These are phyloP conservation scores for Orestias chungarensis DNA, from an alignment of 2,797 vertebrate species.

Conservation along the genomic window DNA sequence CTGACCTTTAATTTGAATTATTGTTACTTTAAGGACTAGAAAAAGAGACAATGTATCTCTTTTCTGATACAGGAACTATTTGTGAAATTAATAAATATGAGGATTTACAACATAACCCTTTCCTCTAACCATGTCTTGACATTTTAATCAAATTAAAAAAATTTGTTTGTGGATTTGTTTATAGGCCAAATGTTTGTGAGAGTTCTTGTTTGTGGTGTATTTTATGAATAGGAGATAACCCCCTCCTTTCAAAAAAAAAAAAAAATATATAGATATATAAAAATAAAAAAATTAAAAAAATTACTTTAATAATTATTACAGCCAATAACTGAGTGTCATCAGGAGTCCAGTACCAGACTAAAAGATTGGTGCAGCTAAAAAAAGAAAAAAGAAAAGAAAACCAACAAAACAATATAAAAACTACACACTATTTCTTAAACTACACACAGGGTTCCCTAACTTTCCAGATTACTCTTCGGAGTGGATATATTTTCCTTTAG, in stretches of 20 bases:
- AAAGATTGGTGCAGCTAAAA: background rate
- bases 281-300: background rate
- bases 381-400: background rate
- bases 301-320: background rate
- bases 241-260: too few species aligned
- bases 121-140: background rate
- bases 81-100: background rate
- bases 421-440: background rate
- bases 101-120: background rate
- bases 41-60: too few species aligned
- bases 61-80: too few species aligned
- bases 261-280: background rate
- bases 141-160: constrained; percentile 1
- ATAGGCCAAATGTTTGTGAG: background rate
- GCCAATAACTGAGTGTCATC: background rate
- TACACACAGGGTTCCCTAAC: background rate
- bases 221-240: background rate
- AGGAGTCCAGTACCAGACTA: background rate
- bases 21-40: background rate
- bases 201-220: background rate
- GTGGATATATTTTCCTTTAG: constrained; percentile 29
- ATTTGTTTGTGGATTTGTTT: background rate
- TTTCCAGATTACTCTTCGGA: constrained; percentile 2
- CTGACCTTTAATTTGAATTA: background rate
- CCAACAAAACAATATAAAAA: too few species aligned